Evolutionary conservation across 2,113 vertebrate species (phyloP), one percentile per base, ranked within the genome.

Genomic region (Scatophagus argus): DNA sequence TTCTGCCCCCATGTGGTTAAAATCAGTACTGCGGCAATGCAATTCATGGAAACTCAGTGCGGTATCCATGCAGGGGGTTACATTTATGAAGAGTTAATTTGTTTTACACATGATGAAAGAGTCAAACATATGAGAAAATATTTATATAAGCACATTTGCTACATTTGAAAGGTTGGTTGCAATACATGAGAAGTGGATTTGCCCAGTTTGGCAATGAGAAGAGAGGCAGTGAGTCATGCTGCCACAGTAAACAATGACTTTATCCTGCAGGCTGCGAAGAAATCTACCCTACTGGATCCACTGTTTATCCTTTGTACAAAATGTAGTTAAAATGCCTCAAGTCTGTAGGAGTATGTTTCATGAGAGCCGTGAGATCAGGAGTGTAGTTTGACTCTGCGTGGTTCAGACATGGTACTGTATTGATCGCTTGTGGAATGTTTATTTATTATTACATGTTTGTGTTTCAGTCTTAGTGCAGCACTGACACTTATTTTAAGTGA

Each of bases 1-100:
- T 25, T 76, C 81, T 85, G 84, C 88, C 91, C 75, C 74, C 75
- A 8, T 75, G 81, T 91, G 91, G 87, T 56, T 31, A 51, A 14
- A 36, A 43, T 19, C 13, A 25, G 55, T 66, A 82, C 72, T 87
- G 74, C 41, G 44, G 31, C n/a, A 17, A 17, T 21, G 3, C 5
- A 17, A 10, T 34, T n/a, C 8, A 29, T 39, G n/a, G 39, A 54
- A 41, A 1, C 21, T 65, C 12, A 7, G 16, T 12, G 49, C 11
- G 16, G n/a, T 21, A 34, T 52, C 11, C 5, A 14, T 27, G 41
- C 59, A 44, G 52, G 6, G 27, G 29, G 66, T 6, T 21, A 25
- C 4, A 61, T 51, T 66, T 27, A 9, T 65, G 14, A 19, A 58
- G n/a, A 39, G 19, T 58, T 29, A 38, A 49, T 16, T 11, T 60